Base-by-base conservation (phyloP, 2,888 invertebrate species). In the Eupelmus urozonus region DNA sequence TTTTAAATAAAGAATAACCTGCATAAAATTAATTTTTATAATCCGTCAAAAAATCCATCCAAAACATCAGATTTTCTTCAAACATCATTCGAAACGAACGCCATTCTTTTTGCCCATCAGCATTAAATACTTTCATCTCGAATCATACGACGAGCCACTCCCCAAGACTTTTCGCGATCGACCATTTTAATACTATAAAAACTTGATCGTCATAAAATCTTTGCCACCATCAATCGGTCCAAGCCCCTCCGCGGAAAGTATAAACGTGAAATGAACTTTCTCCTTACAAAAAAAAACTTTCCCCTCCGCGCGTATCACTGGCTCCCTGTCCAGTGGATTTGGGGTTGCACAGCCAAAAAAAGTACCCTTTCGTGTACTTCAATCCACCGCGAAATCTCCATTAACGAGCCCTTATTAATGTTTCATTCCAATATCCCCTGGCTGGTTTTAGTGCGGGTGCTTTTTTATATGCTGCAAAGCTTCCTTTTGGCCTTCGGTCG, bases 331-430 rank as follows among this genome's bases (percentile, higher is more conserved):
- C 16, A 23, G 55, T 23, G 34, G 11, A 51, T n/a, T n/a, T n/a
- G n/a, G n/a, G n/a, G n/a, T n/a, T 3, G 40, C 27, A 18, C 20
- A 34, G 16, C 20, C 34, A 57, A 34, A 45, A 49, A 60, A 23
- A 62, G 23, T 20, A 45, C 11, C 3, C 23, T 23, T 11, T 18
- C 25, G 70, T 20, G 49, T 34, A n/a, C 59, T 71, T 65, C 57
- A 71, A 70, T 65, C 34, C 67, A 18, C 75, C 40, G 53, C 75
- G 60, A 75, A 75, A 75, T 75, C 76, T 76, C 76, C 76, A 76
- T 76, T 76, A 76, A 71, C 76, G 76, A 71, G 16, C 51, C 71
- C 71, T 76, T 76, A 76, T 76, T 76, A 76, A 76, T 76, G 59
- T 65, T 71, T 76, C 51, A 70, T 59, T 59, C 49, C 55, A 13